Evolutionary conservation across 1,140 invertebrate species (phyloP).

Genomic region (Pogonomyrmex californicus): DNA sequence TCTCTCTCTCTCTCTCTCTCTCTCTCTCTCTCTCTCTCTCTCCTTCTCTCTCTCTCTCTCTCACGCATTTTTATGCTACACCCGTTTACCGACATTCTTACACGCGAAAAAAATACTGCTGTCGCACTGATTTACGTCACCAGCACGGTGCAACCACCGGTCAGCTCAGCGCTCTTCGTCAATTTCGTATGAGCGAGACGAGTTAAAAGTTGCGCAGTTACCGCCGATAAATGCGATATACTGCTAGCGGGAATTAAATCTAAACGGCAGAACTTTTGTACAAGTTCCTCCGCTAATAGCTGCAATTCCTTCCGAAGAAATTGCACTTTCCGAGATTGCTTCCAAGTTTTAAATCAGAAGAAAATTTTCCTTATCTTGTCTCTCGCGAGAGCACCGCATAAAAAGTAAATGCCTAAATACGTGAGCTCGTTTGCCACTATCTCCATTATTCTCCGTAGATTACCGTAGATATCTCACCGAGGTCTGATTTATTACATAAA

Average conservation of each 20-base stretch:
- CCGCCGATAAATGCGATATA: conserved; percentile 60
- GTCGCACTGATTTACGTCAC: conserved; percentile 56
- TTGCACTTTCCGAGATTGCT: conserved; percentile 59
- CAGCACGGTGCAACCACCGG: not conserved
- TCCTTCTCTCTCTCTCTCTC: conserved; percentile 1
- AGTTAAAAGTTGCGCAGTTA: conserved; percentile 61
- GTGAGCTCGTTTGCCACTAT: conserved; percentile 40
- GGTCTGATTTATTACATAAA: conserved; percentile 33
- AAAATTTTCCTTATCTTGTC: conserved; percentile 50
- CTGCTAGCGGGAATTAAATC: conserved; percentile 55
- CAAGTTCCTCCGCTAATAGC: conserved; percentile 52
- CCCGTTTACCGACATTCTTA: conserved; percentile 45
- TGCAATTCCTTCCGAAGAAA: conserved; percentile 53
- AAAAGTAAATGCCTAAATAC: conserved; percentile 51
- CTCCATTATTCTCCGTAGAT: conserved; percentile 32
- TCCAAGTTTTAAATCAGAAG: conserved; percentile 52
- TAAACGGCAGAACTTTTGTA: conserved; percentile 58
- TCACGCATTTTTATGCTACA: conserved; percentile 48
- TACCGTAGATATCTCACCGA: conserved; percentile 34
- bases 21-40: conserved; percentile 1
- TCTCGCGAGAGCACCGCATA: conserved; percentile 4
- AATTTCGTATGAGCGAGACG: conserved; percentile 53
- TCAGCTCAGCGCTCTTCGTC: conserved; percentile 32
- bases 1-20: conserved; percentile 13
- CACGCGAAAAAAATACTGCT: conserved; percentile 28